Base-by-base conservation (phyloP, 2,888 invertebrate genomes). In the Sinhomidia bicolor region DNA sequence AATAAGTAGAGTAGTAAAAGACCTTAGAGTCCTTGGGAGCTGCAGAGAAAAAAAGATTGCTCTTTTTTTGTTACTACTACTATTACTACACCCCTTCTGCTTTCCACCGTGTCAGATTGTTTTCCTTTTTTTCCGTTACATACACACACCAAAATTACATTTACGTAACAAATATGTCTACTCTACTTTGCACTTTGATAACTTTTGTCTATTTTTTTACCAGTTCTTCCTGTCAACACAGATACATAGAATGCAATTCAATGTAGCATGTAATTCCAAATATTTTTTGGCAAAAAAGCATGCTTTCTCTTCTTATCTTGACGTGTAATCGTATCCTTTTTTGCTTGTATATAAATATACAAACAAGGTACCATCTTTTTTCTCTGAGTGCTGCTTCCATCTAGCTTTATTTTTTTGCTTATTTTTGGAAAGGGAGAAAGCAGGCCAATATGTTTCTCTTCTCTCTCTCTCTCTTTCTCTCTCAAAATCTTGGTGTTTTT, bases 151-250 rank as follows among this genome's bases (percentile, higher is more conserved):
- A 71, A 71, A 17, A 71, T 71, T 71, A 41, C 68, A 71, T 20
- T 71, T 36, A 71, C 41, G 68, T 71, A 71, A 44, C 2, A 17
- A 71, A 41, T 47, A 44, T 10, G 36, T 41, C 79, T 20, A 57
- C 57, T 60, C 60, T 36, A 10, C 51, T 76, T 76, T n/a, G 29
- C 76, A 76, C 51, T 32, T 20, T 44, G 47, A 17, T 26, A 47
- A 60, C 23, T 41, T 57, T n/a, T 32, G 41, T 79, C 26, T 41
- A 60, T 60, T 60, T 60, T 20, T 60, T 65, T 51, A 12, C 57
- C 29, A 44, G 81, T 82, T 51, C 65, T 65, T 82, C 51, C 65
- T 82, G 81, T 82, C 62, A 82, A 60, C 79, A 57, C 10, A 79
- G 7, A 44, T 65, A 65, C 29, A 51, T 82, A 68, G 17, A 32